A percentile compares a stretch with the other conserved stretches of the same genome.
Conservation (phyloP, 2,797 vertebrate genomes). For the Pseudotriccus pelzelni region DNA sequence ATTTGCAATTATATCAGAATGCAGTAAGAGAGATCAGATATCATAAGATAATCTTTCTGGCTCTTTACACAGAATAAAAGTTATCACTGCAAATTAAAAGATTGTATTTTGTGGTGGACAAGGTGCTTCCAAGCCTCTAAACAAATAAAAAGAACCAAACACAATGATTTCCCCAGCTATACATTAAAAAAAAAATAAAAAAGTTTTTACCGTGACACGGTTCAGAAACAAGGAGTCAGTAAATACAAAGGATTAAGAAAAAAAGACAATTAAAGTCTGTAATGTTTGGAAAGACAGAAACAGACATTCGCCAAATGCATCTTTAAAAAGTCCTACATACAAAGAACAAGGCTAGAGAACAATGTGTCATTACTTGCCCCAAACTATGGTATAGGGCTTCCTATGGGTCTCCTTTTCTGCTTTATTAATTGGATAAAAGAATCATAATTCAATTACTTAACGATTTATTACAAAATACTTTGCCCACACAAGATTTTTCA, state of each 20-base stretch:
- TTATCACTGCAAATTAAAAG: neutral
- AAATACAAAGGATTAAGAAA: neutral
- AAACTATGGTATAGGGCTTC: slow-evolving; percentile 11
- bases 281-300: neutral
- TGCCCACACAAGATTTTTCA: slow-evolving; percentile 66
- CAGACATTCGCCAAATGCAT: neutral
- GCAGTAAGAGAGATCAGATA: neutral
- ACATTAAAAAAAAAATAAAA: neutral
- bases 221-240: neutral
- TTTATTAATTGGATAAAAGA: slow-evolving; percentile 69
- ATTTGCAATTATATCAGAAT: neutral
- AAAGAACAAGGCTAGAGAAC: slow-evolving; percentile 3
- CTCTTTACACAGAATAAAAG: neutral
- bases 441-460: slow-evolving; percentile 75
- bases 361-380: slow-evolving; percentile 12
- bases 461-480: slow-evolving; percentile 77
- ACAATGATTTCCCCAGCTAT: neutral
- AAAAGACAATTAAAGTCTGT: neutral
- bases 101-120: neutral
- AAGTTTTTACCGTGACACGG: neutral
- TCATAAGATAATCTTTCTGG: neutral
- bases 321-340: neutral
- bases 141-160: neutral
- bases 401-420: slow-evolving; percentile 19
- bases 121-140: neutral